Evolutionary conservation across 2,113 vertebrate species (phyloP), one percentile per base, ranked within the genome.

Genomic region (Oryctolagus cuniculus): DNA sequence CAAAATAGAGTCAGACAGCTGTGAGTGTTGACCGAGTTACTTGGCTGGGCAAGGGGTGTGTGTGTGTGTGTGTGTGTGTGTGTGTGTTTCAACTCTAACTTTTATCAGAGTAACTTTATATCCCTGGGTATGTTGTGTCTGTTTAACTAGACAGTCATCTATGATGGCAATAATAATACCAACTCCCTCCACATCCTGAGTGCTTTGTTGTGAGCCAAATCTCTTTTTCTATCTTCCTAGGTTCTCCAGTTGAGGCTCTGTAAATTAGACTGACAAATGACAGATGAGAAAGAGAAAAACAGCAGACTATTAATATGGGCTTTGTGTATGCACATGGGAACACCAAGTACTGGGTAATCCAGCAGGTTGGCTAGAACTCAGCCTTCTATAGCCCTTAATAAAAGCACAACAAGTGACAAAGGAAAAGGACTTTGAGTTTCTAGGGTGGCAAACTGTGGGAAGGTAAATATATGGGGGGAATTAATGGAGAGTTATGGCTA

Each of bases 91-190:
- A 77, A 55, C 11, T 63, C 51, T 88, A 5, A 31, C 63, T 92
- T 78, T 53, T 44, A 55, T 89, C 19, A 61, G 61, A 87, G 31
- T 66, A 34, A 49, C 7, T 44, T 83, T 69, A 78, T 93, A 38
- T 5, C 10, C 7, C 10, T 49, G 31, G 49, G n/a, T 58, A 22
- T 87, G 66, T 1, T 67, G 1, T 67, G 1, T 90, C 25, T 93
- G 21, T 95, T 80, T 96, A 83, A 90, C 27, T 24, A 81, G 75
- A 64, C 38, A 3, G 25, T 90, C 29, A 34, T 83, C 53, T 58
- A 13, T 85, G 82, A 61, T 69, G 25, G 6, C n/a, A 93, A 67
- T 92, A 61, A 87, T 66, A 36, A 90, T 81, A 89, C 34, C 34
- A 69, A 58, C 55, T 21, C 3, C 22, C 53, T 94, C 63, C 51